Conservation (phyloP, 2,888 invertebrate species). For the Minunthozetes semirufus region DNA sequence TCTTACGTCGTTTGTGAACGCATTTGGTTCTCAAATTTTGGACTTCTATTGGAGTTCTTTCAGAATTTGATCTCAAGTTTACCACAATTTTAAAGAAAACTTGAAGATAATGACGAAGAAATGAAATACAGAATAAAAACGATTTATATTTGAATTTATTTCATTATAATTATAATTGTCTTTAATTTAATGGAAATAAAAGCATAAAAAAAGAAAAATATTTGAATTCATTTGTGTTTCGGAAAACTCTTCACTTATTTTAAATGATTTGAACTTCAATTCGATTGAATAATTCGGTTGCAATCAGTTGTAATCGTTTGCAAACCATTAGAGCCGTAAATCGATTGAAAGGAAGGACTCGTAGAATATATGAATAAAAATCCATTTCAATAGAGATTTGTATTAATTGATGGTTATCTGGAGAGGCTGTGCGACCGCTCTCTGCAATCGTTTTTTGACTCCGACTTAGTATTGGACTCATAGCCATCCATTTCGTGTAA, state of each 20-base stretch:
- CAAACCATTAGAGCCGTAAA: background rate
- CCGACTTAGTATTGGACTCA: background rate
- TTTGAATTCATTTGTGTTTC: background rate
- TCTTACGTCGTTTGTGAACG: background rate
- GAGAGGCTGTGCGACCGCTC: constrained; percentile 24
- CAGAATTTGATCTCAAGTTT: too few species aligned
- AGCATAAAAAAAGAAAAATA: background rate
- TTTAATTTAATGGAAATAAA: background rate
- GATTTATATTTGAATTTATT: background rate
- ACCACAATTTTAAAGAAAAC: too few species aligned
- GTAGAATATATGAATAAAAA: background rate
- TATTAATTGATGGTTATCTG: background rate
- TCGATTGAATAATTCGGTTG: background rate
- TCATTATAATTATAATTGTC: background rate
- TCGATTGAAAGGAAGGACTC: background rate
- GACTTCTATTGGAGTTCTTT: too few species aligned
- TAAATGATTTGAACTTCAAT: too few species aligned
- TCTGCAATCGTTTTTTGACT: background rate
- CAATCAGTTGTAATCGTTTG: too few species aligned
- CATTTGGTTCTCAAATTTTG: background rate
- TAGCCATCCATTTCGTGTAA: constrained; percentile 29
- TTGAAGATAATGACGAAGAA: too few species aligned
- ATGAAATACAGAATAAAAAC: background rate
- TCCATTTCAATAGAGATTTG: background rate
- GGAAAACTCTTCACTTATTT: too few species aligned